phyloP scores from a whole-genome alignment of 1,140 invertebrate species.

The Heliconius melpomene region DNA sequence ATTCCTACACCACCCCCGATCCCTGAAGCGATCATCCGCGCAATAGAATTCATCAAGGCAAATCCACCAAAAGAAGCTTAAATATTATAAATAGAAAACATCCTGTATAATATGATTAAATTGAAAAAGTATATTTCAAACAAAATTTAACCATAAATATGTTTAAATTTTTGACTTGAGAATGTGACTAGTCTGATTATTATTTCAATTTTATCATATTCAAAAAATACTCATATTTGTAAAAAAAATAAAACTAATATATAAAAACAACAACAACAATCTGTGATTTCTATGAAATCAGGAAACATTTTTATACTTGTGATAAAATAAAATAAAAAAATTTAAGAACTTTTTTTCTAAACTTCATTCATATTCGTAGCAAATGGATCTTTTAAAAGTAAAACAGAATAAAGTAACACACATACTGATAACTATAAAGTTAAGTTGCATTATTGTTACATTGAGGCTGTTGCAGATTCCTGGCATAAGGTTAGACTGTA shows the following conservation, averaged over 20 bases:
- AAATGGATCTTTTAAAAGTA: neutral
- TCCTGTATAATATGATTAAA: neutral
- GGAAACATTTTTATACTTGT: neutral
- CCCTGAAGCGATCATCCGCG: slow-evolving; percentile 78
- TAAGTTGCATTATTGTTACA: no score
- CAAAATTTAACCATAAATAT: no score
- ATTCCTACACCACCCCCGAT: slow-evolving; percentile 81
- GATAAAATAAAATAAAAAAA: neutral
- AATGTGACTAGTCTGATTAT: neutral
- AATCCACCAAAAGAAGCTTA: slow-evolving; percentile 61
- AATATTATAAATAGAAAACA: slow-evolving; percentile 8
- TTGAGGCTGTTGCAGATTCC: no score
- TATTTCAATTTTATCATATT: slow-evolving; percentile 3
- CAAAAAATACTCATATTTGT: slow-evolving; percentile 13
- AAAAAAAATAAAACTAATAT: slow-evolving; percentile 13
- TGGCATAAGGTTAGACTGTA: no score
- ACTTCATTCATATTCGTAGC: neutral
- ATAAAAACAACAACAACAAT: neutral
- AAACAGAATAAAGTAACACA: neutral
- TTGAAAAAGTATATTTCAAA: neutral
- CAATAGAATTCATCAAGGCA: slow-evolving; percentile 79
- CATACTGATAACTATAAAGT: no score
- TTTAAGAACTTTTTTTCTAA: neutral
- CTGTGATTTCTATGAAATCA: slow-evolving; percentile 30
- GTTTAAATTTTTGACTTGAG: no score